Evolutionary conservation across 2,797 vertebrate species (phyloP).

Genomic region (Sparidentex hasta): DNA sequence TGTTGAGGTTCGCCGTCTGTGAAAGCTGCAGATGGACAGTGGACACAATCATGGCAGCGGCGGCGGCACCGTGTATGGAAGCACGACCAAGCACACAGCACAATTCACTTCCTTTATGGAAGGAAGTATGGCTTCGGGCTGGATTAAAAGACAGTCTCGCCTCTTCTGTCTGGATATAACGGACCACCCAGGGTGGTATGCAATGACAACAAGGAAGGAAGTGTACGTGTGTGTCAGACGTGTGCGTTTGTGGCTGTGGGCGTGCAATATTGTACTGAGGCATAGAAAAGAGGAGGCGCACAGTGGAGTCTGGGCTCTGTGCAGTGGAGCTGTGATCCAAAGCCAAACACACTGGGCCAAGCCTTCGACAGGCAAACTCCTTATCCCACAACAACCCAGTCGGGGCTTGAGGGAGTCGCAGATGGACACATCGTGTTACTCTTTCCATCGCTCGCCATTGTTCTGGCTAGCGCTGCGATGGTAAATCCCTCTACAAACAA

Average conservation of each 20-base stretch:
- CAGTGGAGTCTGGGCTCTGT: slow-evolving; percentile 27
- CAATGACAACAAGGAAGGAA: slow-evolving; percentile 15
- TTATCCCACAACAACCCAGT: slow-evolving; percentile 45
- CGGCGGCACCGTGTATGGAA: slow-evolving; percentile 16
- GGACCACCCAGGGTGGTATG: slow-evolving; percentile 61
- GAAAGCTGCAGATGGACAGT: slow-evolving; percentile 17
- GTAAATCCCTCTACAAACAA: slow-evolving; percentile 64
- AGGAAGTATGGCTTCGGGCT: slow-evolving; percentile 29
- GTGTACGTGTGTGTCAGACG: slow-evolving; percentile 25
- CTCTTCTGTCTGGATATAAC: slow-evolving; percentile 35
- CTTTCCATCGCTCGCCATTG: slow-evolving; percentile 51
- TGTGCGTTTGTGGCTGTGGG: slow-evolving; percentile 40
- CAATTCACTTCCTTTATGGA: slow-evolving; percentile 26
- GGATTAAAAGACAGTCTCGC: slow-evolving; percentile 18
- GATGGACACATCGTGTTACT: slow-evolving; percentile 58
- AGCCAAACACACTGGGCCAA: slow-evolving; percentile 58
- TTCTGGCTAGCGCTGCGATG: slow-evolving; percentile 35
- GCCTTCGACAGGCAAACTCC: slow-evolving; percentile 53
- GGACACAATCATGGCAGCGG: neutral
- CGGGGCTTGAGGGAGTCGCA: slow-evolving; percentile 45
- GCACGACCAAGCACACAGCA: slow-evolving; percentile 22
- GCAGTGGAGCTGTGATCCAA: slow-evolving; percentile 54
- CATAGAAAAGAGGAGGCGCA: slow-evolving; percentile 38
- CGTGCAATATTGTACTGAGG: slow-evolving; percentile 43
- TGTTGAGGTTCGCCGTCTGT: slow-evolving; percentile 2